These are phyloP conservation scores for Apodemus sylvaticus DNA, from an alignment of 2,113 vertebrate species.

Conservation along the genomic window DNA sequence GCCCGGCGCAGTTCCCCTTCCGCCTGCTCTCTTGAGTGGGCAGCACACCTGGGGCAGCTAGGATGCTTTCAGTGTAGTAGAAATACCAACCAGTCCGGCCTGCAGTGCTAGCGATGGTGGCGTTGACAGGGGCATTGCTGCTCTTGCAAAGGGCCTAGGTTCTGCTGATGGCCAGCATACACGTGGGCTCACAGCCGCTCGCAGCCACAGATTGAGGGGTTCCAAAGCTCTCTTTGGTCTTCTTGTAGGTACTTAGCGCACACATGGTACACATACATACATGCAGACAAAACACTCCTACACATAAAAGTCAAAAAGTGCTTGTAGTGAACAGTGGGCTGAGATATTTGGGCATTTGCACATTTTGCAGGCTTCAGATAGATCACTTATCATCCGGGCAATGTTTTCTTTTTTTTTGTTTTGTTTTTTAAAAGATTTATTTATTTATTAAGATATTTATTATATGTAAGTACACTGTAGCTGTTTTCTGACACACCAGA, in stretches of 20 bases:
- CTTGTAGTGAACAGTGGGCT: not conserved
- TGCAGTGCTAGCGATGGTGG: not conserved
- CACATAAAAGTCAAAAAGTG: not conserved
- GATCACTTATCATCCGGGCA: not conserved
- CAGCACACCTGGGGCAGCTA: not conserved
- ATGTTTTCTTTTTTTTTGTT: not conserved
- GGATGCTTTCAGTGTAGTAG: not conserved
- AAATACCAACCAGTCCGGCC: not conserved
- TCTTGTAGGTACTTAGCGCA: not conserved
- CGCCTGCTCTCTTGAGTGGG: not conserved
- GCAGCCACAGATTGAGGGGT: not conserved
- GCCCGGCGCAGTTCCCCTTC: not conserved
- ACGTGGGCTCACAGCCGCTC: not conserved
- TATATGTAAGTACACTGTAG: no score
- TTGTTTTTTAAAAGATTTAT: no score
- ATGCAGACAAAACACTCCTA: not conserved
- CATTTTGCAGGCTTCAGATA: accelerated
- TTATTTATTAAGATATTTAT: no score
- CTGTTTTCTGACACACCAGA: no score
- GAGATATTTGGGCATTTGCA: accelerated
- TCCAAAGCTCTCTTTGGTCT: not conserved
- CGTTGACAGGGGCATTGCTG: not conserved
- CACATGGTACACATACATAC: not conserved
- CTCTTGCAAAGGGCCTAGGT: not conserved
- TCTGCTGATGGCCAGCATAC: not conserved